Conservation (phyloP, 37 sponge, comb jelly and placozoan species). For the Cladorhizidae sp. region DNA sequence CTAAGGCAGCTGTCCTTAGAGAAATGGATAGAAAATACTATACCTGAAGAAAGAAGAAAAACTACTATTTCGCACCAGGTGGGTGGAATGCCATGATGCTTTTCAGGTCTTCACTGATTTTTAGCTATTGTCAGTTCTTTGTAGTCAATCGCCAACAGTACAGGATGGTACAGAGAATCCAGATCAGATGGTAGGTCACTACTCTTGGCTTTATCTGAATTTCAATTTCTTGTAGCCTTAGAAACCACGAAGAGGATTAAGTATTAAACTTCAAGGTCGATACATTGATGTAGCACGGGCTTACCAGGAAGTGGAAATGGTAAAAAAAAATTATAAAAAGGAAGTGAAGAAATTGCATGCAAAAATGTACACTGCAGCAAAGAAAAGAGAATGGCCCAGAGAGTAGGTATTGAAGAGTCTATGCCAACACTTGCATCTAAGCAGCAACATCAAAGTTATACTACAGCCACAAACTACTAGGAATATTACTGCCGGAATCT, state of each 20-base stretch:
- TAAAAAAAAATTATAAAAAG: slow-evolving; percentile 10
- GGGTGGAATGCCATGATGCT: slow-evolving; percentile 63
- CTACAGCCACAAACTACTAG: slow-evolving; percentile 7
- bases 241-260: slow-evolving; percentile 55
- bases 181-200: slow-evolving; percentile 55
- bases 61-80: slow-evolving; percentile 29
- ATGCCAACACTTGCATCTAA: slow-evolving; percentile 9
- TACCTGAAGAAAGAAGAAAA: slow-evolving; percentile 6
- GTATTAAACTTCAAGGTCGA: slow-evolving; percentile 58
- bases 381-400: not conserved
- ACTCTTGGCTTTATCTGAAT: slow-evolving; percentile 28
- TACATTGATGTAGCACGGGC: slow-evolving; percentile 60
- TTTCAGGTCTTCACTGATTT: slow-evolving; percentile 44
- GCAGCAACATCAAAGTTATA: slow-evolving; percentile 48
- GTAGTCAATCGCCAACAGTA: slow-evolving; percentile 21
- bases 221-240: slow-evolving; percentile 51
- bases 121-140: slow-evolving; percentile 23
- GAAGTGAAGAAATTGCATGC: slow-evolving; percentile 25
- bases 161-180: slow-evolving; percentile 58
- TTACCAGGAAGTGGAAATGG: slow-evolving; percentile 32
- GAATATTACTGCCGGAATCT: slow-evolving; percentile 36
- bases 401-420: slow-evolving; percentile 39
- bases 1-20: slow-evolving; percentile 30
- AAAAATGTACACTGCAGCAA: slow-evolving; percentile 8
- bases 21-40: slow-evolving; percentile 7